Percentiles rank a stretch among this genome's conserved stretches.
These are phyloP conservation scores for Larimichthys polyactis DNA, from an alignment of 2,113 vertebrate genomes.

Conservation along the genomic window DNA sequence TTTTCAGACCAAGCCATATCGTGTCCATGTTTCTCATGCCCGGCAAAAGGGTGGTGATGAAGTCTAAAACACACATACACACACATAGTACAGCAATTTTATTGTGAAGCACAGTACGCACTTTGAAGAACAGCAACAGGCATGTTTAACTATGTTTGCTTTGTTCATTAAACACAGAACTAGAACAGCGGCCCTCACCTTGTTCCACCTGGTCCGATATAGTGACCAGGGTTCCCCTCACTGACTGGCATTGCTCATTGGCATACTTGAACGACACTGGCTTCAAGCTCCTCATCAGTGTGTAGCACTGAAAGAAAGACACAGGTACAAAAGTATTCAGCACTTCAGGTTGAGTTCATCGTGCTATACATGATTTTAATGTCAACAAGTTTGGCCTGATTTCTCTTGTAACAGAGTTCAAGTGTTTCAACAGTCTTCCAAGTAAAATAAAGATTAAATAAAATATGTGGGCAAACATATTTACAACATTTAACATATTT, in stretches of 20 bases:
- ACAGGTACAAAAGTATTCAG: not conserved
- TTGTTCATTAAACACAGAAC: not conserved
- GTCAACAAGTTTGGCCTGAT: not conserved
- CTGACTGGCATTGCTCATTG: slow-evolving; percentile 82
- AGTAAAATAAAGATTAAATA: not conserved
- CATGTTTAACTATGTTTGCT: not conserved
- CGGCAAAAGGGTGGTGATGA: slow-evolving; percentile 90
- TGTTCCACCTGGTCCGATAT: slow-evolving; percentile 91
- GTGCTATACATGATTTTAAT: not conserved
- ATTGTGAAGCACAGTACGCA: not conserved
- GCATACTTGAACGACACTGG: slow-evolving; percentile 82
- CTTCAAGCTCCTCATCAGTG: slow-evolving; percentile 59
- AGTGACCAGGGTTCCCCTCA: slow-evolving; percentile 88
- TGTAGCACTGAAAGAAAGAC: slow-evolving; percentile 88
- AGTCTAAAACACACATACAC: slow-evolving; percentile 84
- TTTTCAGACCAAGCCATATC: slow-evolving; percentile 92
- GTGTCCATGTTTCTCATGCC: slow-evolving; percentile 60
- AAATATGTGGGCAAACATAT: not conserved
- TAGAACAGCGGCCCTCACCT: slow-evolving; percentile 82
- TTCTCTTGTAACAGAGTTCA: not conserved
- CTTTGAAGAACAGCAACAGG: not conserved
- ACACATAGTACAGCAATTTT: not conserved
- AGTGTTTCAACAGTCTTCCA: not conserved
- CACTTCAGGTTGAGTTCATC: not conserved
- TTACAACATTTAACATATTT: not conserved